Evolutionary conservation across 2,113 vertebrate species (phyloP).

Genomic region (Ophthalmolycus amberensis): DNA sequence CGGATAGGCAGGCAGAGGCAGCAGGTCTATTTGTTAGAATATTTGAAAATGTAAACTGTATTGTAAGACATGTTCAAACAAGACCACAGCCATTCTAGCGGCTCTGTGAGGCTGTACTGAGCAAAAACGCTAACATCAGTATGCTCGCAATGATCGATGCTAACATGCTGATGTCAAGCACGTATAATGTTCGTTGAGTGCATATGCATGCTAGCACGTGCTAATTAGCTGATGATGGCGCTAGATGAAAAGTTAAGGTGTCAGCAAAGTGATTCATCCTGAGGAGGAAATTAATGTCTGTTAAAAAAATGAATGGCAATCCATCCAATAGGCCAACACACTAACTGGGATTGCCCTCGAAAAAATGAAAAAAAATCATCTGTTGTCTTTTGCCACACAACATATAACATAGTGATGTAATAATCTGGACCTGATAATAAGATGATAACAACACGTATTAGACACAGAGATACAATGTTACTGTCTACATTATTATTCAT

Average conservation of each 20-base stretch:
- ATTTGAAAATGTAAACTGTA: constrained; percentile 11
- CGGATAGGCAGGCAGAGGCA: background rate
- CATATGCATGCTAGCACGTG: background rate
- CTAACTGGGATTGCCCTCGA: background rate
- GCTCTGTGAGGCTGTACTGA: constrained; percentile 6
- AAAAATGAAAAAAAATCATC: too few relatives aligned
- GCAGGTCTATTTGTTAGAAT: background rate
- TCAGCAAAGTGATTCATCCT: background rate
- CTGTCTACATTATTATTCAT: background rate
- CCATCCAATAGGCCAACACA: background rate
- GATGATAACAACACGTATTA: background rate
- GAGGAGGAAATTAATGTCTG: background rate
- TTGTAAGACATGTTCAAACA: background rate
- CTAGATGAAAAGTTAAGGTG: background rate
- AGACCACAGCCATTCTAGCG: background rate
- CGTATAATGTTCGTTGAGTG: background rate
- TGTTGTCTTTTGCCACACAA: background rate
- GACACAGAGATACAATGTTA: background rate
- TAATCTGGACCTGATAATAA: background rate
- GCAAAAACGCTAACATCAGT: background rate
- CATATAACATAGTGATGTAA: background rate
- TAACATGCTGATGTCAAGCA: background rate
- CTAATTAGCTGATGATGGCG: background rate
- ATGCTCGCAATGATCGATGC: background rate
- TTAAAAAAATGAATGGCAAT: background rate